Percentiles rank a stretch among this genome's conserved stretches.
Evolutionary conservation across 2,888 invertebrate species (phyloP).

Genomic region (Rhorus exstirpatorius): DNA sequence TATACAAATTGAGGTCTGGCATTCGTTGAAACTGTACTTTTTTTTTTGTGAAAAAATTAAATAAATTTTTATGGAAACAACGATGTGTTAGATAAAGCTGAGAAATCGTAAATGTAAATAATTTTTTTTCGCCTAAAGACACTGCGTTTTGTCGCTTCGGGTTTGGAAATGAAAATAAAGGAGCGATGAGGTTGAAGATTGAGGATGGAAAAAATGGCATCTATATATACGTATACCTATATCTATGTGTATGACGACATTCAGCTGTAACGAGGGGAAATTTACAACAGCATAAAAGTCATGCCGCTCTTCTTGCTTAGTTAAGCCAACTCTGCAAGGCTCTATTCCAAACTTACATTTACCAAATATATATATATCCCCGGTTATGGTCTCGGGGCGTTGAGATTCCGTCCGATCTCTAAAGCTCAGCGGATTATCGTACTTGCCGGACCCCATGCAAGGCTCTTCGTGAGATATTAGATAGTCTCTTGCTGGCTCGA

Average conservation of each 20-base stretch:
- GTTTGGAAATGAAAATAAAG: conserved; percentile 2
- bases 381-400: conserved; percentile 35
- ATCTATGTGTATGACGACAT: conserved; percentile 20
- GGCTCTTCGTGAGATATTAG: conserved; percentile 40
- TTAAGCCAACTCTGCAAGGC: conserved; percentile 65
- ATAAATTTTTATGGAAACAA: background rate
- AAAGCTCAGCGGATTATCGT: conserved; percentile 42
- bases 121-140: background rate
- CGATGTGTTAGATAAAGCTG: background rate
- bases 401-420: conserved; percentile 45
- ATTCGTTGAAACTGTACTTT: no score
- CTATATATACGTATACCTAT: conserved; percentile 9
- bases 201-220: background rate
- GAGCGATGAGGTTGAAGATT: background rate
- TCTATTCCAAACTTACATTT: conserved; percentile 20
- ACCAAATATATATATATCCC: conserved; percentile 8
- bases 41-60: background rate
- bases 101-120: background rate
- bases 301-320: conserved; percentile 66
- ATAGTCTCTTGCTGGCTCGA: conserved; percentile 12
- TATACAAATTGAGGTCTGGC: background rate
- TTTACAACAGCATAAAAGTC: conserved; percentile 71
- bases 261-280: conserved; percentile 68
- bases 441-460: conserved; percentile 42
- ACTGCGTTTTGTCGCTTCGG: background rate